Conservation (phyloP, 2,888 invertebrate genomes). For the Calliopum simillimum region DNA sequence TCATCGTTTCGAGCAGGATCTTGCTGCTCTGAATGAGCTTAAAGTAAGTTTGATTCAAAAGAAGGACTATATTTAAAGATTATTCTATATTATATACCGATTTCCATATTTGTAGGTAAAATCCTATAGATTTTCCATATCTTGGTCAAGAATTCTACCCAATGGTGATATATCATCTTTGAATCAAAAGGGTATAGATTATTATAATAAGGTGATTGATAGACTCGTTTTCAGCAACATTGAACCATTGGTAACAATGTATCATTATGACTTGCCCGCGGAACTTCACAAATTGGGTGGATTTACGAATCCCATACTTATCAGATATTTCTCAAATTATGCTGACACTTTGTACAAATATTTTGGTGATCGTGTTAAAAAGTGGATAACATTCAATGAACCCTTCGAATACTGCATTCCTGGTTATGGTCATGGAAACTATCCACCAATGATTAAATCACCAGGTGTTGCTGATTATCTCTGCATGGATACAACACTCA, state of each 20-base stretch:
- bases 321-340: constrained; percentile 69
- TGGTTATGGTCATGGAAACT: constrained; percentile 68
- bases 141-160: constrained; percentile 76
- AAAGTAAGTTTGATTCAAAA: constrained; percentile 68
- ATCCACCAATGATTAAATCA: constrained; percentile 62
- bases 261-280: constrained; percentile 71
- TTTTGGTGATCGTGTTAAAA: constrained; percentile 68
- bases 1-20: constrained; percentile 71
- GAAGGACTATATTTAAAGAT: too few species aligned
- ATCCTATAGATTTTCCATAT: constrained; percentile 72
- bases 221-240: constrained; percentile 73
- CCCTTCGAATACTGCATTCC: constrained; percentile 49
- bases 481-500: constrained; percentile 69
- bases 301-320: constrained; percentile 66
- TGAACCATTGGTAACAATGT: constrained; percentile 72
- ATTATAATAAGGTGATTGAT: constrained; percentile 75
- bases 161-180: constrained; percentile 70
- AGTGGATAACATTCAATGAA: constrained; percentile 50
- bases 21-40: constrained; percentile 69
- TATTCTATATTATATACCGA: too few species aligned
- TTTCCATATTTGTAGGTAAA: constrained; percentile 56
- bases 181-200: constrained; percentile 72
- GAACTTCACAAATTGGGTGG: constrained; percentile 71
- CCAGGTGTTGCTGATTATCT: constrained; percentile 69
- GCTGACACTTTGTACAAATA: constrained; percentile 66